Conservation (phyloP, 2,113 vertebrate species). For the Macroglossus sobrinus region DNA sequence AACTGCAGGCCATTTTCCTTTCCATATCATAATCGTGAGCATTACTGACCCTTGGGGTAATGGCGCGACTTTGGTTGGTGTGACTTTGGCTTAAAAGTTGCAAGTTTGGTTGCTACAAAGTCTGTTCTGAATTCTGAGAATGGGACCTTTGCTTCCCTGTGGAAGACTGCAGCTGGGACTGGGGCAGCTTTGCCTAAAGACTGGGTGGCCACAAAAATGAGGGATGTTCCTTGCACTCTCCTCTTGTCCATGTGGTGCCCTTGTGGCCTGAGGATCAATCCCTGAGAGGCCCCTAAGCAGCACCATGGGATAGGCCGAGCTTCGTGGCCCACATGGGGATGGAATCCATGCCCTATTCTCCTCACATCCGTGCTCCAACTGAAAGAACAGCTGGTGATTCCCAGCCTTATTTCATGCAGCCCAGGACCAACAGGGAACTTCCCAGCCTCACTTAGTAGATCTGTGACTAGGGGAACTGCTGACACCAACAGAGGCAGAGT, state of each 20-base stretch:
- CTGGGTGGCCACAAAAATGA: neutral
- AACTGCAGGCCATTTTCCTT: neutral
- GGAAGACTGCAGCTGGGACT: accelerated
- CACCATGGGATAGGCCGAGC: neutral
- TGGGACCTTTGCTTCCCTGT: accelerated
- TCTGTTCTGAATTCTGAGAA: neutral
- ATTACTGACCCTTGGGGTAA: neutral
- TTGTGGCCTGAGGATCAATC: too few species aligned
- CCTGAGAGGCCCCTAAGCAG: neutral
- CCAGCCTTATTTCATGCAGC: neutral
- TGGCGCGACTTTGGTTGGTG: neutral
- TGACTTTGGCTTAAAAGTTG: neutral
- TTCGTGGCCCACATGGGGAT: neutral
- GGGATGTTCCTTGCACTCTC: neutral
- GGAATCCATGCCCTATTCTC: accelerated
- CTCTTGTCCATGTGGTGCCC: neutral
- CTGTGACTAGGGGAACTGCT: accelerated
- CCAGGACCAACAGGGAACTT: neutral
- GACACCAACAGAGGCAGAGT: accelerated
- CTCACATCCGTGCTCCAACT: neutral
- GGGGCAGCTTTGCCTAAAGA: too few species aligned
- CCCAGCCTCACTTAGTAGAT: neutral
- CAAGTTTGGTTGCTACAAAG: neutral
- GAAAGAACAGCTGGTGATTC: neutral
- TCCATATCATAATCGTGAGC: neutral